Base-by-base conservation (phyloP, 2,888 invertebrate genomes). In the Andrena camellia region DNA sequence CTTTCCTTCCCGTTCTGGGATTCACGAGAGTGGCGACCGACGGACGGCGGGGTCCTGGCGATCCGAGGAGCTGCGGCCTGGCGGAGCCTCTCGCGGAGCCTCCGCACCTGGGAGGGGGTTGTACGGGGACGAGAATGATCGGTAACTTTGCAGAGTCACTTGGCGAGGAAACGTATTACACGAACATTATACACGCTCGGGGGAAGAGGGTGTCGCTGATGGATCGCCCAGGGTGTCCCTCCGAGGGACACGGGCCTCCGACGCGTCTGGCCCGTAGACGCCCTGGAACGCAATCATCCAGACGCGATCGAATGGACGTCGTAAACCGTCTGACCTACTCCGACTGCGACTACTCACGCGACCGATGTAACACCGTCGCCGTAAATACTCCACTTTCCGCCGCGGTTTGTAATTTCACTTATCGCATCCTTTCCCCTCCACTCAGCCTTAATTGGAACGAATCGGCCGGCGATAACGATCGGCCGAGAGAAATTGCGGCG, bases 261-360 rank as follows among this genome's bases (percentile, higher is more conserved):
- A 42, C 13, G 42, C 17, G 42, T 42, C 42, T 42, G 17, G 17
- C 42, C 17, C 42, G 42, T 17, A 42, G 42, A 42, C 42, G 5
- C 17, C 42, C 42, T 42, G 42, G 42, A 42, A 42, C 42, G 42
- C 29, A 10, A 20, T 7, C 26, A 64, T 69, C 59, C 6, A 13
- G 2, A 59, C 57, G n/a, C 50, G 31, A 29, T 42, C 42, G 42
- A 17, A 42, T 17, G 42, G 42, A 42, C 42, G 42, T 42, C 42
- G 35, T 54, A 62, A 76, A 66, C 29, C 67, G 73, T 75, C 68
- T 75, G 69, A 79, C 69, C 69, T 57, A 42, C 42, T 42, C 42
- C 42, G 42, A 42, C 66, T 33, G 60, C 52, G 59, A 54, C 52
- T 50, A 71, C 76, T 76, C 71, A n/a, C 60, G 54, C 79, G 48